Evolutionary conservation across 2,888 invertebrate species (phyloP), one percentile per base, ranked within the genome.

Genomic region (Drosophila villosipedis): DNA sequence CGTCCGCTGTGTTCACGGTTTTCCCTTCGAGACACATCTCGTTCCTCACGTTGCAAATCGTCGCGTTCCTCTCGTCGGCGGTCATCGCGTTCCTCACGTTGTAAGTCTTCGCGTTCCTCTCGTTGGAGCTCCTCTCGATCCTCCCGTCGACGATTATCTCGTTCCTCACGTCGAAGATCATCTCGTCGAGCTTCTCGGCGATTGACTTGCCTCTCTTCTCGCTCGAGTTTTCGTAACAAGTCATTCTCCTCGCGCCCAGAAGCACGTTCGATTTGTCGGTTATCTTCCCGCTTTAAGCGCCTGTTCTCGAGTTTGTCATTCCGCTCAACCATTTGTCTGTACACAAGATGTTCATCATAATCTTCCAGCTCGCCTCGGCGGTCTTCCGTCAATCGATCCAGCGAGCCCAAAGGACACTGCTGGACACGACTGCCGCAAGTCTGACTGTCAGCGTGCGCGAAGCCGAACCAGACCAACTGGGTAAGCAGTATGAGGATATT

Each of bases 311-410:
- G 30, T 4, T 55, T 55, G 10, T 49, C 43, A 22, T 33, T 61
- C 25, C 47, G 37, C 16, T 41, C 64, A n/a, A 22, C 4, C 22
- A 4, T n/a, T 63, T 89, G 89, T 89, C 84, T 86, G 47, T 89
- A 84, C 19, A 86, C 79, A 43, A 89, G 68, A 39, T 77, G 89
- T 68, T 89, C 84, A 59, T 85, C 82, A 63, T 89, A 85, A 7
- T 86, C 77, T 6, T 89, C 87, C n/a, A 73, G 28, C 9, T 62
- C 43, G 25, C 3, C 39, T 19, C 28, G 47, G 16, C 70, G 72
- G 28, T 65, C 62, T 60, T 74, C 55, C 39, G 61, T n/a, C 12
- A 58, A 31, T 4, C 54, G 67, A 19, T 70, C 67, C 35, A 47
- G 5, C 10, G 43, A 33, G 4, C 60, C 33, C 22, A 25, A 14